Base-by-base conservation (phyloP, 2,888 invertebrate species). In the Tachina grossa region DNA sequence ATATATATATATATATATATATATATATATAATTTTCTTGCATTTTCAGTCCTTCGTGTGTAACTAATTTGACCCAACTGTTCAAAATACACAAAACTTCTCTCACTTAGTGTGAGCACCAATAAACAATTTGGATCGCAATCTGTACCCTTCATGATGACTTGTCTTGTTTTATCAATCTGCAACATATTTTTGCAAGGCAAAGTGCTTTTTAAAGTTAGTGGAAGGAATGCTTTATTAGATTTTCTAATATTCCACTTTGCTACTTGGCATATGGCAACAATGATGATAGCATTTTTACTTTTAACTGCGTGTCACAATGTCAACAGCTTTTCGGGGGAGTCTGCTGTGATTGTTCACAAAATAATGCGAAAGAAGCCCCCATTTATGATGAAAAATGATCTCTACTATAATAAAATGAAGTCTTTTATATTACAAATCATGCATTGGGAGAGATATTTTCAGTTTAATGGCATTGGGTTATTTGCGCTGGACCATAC, bases 351-450 rank as follows among this genome's bases (percentile, higher is more conserved):
- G 89, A 91, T 93, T 69, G 91, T 93, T 1, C 93, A 93, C 75
- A 92, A 93, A 88, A 93, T 93, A 31, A 91, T 93, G 90, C 92
- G 93, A 51, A 93, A 93, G 88, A 93, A 93, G 63, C 93, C 93
- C 0, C 89, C 91, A 4, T 93, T 93, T 79, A 92, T 93, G 92
- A 85, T 92, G 49, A 92, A 91, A 86, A 92, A 92, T 71, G 92
- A 93, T 90, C 87, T 91, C 4, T 93, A 90, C 69, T 93, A 93
- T 84, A 93, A 92, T 87, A 92, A 92, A 89, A 92, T 93, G 93
- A 93, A 93, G 81, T 91, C 92, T 6, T 93, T 93, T 80, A 92
- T 92, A 0, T 83, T 93, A 86, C 93, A 93, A 83, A 92, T 91
- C 65, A 89, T 93, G 3, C 93, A 93, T 87, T 92, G 93, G 91